These are phyloP conservation scores for Latrodectus hesperus DNA, from an alignment of 2,888 invertebrate genomes.

Conservation along the genomic window DNA sequence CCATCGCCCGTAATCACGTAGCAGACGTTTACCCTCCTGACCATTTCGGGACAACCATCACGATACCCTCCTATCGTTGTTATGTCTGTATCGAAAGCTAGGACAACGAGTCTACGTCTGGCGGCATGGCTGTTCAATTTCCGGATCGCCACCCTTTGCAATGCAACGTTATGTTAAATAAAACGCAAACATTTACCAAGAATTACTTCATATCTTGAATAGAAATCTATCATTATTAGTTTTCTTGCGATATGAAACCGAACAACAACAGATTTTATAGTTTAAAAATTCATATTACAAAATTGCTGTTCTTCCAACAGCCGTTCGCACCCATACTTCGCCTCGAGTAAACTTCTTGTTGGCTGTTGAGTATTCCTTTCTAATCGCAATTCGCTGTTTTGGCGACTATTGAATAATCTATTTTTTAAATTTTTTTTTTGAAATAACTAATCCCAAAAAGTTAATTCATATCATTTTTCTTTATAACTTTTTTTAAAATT, in stretches of 20 bases:
- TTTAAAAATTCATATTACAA: not conserved
- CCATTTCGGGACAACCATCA: conserved; percentile 22
- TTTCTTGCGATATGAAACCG: no score
- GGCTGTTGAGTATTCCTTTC: not conserved
- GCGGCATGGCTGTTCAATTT: conserved; percentile 40
- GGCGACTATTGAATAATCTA: not conserved
- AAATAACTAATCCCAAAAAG: no score
- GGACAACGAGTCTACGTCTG: conserved; percentile 49
- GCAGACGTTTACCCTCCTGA: conserved; percentile 9
- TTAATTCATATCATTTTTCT: no score
- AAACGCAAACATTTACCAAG: no score
- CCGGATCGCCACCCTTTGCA: conserved; percentile 24
- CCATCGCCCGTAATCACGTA: conserved; percentile 28
- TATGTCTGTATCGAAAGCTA: conserved; percentile 43
- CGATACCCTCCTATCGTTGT: conserved; percentile 34
- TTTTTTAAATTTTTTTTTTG: no score
- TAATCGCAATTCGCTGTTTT: not conserved
- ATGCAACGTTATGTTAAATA: not conserved
- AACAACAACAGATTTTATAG: not conserved
- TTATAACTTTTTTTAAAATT: no score
- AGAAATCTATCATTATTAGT: no score
- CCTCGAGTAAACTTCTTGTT: not conserved
- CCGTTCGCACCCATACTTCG: not conserved
- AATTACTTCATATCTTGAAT: no score
- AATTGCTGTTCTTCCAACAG: not conserved